These are phyloP conservation scores for Parambassis ranga DNA, from an alignment of 2,797 vertebrate genomes.

Conservation along the genomic window DNA sequence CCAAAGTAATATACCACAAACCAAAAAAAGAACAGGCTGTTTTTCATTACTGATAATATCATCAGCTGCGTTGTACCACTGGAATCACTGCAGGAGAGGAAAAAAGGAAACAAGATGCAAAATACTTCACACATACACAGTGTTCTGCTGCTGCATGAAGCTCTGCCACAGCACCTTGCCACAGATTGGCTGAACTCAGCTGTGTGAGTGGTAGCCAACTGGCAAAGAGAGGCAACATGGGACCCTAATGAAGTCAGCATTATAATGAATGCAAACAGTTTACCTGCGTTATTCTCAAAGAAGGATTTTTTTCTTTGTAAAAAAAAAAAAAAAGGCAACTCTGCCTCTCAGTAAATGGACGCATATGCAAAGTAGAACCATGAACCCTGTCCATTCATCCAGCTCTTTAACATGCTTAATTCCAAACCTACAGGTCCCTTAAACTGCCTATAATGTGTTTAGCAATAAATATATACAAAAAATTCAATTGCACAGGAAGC, in stretches of 20 bases:
- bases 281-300: too few species aligned
- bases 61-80: not conserved
- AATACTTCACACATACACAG: conserved; percentile 12
- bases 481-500: not conserved
- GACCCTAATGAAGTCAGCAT: not conserved
- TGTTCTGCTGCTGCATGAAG: conserved; percentile 17
- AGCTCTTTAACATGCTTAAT: conserved; percentile 9
- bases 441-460: conserved; percentile 2
- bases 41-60: not conserved
- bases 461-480: conserved; percentile 3
- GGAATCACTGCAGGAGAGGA: not conserved
- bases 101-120: not conserved
- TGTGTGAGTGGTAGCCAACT: not conserved
- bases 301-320: too few species aligned
- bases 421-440: not conserved
- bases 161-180: not conserved
- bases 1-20: not conserved
- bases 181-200: conserved; percentile 13
- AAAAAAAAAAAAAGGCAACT: not conserved
- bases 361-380: not conserved
- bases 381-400: not conserved
- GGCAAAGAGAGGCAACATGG: not conserved
- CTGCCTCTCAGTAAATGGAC: not conserved
- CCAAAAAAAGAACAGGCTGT: not conserved
- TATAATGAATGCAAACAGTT: conserved; percentile 8